A percentile compares a stretch with the other conserved stretches of the same genome.
Conservation (phyloP, 1,140 invertebrate species). For the Scaptomyza pallida region DNA sequence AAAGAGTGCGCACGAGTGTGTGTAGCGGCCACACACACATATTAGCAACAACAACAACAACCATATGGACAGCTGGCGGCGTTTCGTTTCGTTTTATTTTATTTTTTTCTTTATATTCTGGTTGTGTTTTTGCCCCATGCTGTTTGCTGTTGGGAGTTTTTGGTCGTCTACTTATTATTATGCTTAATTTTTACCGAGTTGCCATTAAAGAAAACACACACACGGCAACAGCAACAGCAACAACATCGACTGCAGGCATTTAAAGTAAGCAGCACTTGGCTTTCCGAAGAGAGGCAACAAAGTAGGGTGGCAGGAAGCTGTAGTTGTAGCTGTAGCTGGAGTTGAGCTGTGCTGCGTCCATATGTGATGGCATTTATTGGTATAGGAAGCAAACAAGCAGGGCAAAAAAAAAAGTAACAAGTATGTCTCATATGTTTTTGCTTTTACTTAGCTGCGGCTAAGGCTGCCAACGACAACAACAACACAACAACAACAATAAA, state of each 20-base stretch:
- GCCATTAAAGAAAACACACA: slow-evolving; percentile 26
- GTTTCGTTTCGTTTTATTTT: slow-evolving; percentile 34
- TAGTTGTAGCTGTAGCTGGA: slow-evolving; percentile 6
- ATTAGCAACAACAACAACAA: slow-evolving; percentile 52
- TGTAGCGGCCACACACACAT: slow-evolving; percentile 37
- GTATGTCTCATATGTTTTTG: slow-evolving; percentile 77
- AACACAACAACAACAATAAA: slow-evolving; percentile 38
- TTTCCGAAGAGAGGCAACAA: slow-evolving; percentile 1
- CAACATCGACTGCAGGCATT: slow-evolving; percentile 52
- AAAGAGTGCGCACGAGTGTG: slow-evolving; percentile 42
- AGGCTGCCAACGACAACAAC: slow-evolving; percentile 44
- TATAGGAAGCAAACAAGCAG: slow-evolving; percentile 58
- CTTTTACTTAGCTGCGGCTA: slow-evolving; percentile 68
- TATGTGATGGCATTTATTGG: slow-evolving; percentile 62
- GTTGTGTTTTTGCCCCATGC: slow-evolving; percentile 8
- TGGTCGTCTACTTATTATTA: slow-evolving; percentile 73
- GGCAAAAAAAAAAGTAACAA: slow-evolving; percentile 70
- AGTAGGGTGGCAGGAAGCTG: background rate
- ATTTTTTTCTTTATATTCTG: slow-evolving; percentile 7
- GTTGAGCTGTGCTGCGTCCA: slow-evolving; percentile 47
- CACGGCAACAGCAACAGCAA: slow-evolving; percentile 33
- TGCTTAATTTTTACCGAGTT: slow-evolving; percentile 67
- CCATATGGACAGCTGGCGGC: slow-evolving; percentile 67
- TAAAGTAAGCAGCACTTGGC: slow-evolving; percentile 47
- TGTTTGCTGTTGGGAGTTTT: slow-evolving; percentile 56